Evolutionary conservation across 2,113 vertebrate genomes (phyloP).

Genomic region (Sigmodon hispidus): DNA sequence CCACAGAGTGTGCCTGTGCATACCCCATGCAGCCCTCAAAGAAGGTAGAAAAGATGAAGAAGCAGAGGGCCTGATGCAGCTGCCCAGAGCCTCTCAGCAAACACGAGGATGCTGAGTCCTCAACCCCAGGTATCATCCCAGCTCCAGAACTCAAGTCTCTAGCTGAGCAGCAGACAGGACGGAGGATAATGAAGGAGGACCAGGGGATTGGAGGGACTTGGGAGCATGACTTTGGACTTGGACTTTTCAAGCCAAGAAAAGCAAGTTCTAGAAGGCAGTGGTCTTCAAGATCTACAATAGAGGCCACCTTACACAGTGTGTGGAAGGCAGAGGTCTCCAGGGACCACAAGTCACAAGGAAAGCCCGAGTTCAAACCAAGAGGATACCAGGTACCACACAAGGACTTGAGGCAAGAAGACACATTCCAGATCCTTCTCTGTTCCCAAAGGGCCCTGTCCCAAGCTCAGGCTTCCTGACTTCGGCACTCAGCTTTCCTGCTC

Average conservation of each 20-base stretch:
- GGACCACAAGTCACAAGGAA: not conserved
- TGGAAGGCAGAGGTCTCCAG: not conserved
- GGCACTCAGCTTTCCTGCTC: not conserved
- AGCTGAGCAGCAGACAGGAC: not conserved
- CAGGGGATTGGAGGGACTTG: not conserved
- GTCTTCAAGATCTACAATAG: not conserved
- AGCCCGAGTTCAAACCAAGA: not conserved
- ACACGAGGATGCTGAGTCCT: not conserved
- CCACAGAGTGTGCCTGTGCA: too few species aligned
- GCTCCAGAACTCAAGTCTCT: not conserved
- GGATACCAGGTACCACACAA: not conserved
- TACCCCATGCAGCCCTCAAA: not conserved
- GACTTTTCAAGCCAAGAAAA: not conserved
- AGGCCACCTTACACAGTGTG: not conserved
- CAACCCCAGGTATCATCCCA: not conserved
- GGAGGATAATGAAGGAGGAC: not conserved
- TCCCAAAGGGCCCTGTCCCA: not conserved
- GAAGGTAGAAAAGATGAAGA: not conserved
- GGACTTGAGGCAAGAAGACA: not conserved
- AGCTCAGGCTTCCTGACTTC: not conserved
- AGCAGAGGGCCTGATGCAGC: not conserved
- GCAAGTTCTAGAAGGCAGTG: not conserved
- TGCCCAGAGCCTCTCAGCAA: not conserved
- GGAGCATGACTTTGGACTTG: rapidly evolving
- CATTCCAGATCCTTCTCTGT: not conserved